phyloP scores from a whole-genome alignment of 2,113 vertebrate species.

The Tenrec ecaudatus region DNA sequence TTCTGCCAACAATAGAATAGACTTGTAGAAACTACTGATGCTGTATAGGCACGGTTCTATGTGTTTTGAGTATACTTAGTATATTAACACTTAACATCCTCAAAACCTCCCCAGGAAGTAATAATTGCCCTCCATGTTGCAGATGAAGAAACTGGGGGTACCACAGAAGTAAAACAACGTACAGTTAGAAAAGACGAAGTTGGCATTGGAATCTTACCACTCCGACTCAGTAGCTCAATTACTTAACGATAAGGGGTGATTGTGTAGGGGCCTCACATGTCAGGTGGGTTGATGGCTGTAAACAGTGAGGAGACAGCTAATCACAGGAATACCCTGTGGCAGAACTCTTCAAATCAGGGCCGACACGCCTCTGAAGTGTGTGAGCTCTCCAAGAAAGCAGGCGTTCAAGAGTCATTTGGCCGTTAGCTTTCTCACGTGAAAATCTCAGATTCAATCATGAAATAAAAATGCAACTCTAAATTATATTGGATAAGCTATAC shows the following conservation, averaged over 20 bases:
- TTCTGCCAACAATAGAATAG: not conserved
- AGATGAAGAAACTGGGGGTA: not conserved
- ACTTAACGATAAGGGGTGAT: rapidly evolving
- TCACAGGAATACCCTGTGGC: not conserved
- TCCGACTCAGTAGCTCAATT: too few relatives aligned
- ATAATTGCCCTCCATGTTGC: not conserved
- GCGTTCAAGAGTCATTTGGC: not conserved
- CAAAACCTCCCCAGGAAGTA: not conserved
- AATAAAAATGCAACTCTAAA: not conserved
- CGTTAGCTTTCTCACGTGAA: rapidly evolving
- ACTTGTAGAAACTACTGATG: not conserved
- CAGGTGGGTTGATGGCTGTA: too few relatives aligned
- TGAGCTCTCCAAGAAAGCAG: not conserved
- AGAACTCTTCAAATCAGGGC: not conserved
- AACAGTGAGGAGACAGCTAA: not conserved
- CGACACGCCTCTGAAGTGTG: rapidly evolving
- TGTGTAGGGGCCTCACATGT: not conserved
- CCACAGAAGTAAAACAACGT: not conserved
- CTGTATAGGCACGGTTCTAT: not conserved
- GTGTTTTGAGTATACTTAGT: not conserved
- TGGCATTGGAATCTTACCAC: too few relatives aligned
- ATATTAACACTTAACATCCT: not conserved
- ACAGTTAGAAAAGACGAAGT: rapidly evolving
- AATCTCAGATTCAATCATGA: rapidly evolving
- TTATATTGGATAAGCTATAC: too few relatives aligned